A percentile compares a stretch with the other conserved stretches of the same genome.
phyloP scores from a whole-genome alignment of 2,113 vertebrate species.

The Barbus barbus region DNA sequence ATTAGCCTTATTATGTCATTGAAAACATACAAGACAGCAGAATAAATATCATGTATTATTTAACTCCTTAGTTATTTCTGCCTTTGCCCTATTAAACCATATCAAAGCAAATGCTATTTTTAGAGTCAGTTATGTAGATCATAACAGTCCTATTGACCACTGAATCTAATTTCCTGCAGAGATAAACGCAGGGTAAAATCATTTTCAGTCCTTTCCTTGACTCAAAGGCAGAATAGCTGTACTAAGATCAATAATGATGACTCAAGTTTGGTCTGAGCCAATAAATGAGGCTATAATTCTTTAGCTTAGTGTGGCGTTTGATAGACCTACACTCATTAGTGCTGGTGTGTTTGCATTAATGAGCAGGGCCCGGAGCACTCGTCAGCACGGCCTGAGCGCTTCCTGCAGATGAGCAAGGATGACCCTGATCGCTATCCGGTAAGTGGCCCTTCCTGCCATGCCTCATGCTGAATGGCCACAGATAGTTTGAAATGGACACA shows the following conservation, averaged over 20 bases:
- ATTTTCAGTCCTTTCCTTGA: background rate
- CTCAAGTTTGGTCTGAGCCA: constrained; percentile 42
- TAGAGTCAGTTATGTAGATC: background rate
- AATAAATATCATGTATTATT: constrained; percentile 37
- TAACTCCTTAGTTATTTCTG: constrained; percentile 14
- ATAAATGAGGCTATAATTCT: constrained; percentile 51
- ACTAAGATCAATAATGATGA: constrained; percentile 51
- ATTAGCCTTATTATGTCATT: background rate
- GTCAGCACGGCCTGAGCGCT: constrained; percentile 87
- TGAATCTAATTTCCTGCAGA: constrained; percentile 29
- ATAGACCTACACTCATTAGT: constrained; percentile 11
- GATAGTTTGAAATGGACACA: constrained; percentile 31
- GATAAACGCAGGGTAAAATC: background rate
- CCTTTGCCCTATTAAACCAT: constrained; percentile 6
- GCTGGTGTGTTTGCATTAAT: constrained; percentile 25
- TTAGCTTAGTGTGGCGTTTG: constrained; percentile 36
- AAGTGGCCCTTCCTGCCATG: constrained; percentile 60
- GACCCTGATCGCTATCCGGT: constrained; percentile 87
- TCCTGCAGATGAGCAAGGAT: constrained; percentile 94
- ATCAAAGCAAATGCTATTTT: constrained; percentile 19
- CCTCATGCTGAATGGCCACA: constrained; percentile 36
- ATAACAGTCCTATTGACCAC: constrained; percentile 12
- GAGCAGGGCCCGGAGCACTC: constrained; percentile 88
- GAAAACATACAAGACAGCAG: background rate
- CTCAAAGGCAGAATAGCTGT: constrained; percentile 37